phyloP scores from a whole-genome alignment of 2,113 vertebrate species.

The Colaptes auratus region DNA sequence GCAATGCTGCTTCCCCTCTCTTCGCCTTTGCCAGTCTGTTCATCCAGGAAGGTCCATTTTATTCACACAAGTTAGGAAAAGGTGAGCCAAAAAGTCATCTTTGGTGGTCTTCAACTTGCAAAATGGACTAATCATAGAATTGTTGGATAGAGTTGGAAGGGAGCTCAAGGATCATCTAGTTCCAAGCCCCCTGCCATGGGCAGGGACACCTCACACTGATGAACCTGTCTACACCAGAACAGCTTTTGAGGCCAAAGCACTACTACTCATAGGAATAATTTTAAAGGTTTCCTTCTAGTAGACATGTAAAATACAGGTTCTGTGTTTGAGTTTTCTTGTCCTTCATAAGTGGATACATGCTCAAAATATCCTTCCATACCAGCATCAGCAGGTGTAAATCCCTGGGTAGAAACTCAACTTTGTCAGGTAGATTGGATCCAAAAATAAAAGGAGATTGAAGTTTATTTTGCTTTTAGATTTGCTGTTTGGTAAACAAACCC shows the following conservation, averaged over 20 bases:
- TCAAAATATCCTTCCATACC: not conserved
- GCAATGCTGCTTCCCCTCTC: not conserved
- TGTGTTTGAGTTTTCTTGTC: not conserved
- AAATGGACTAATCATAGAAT: not conserved
- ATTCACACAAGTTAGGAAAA: not conserved
- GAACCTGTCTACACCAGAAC: not conserved
- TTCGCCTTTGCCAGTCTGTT: accelerated
- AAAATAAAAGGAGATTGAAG: not conserved
- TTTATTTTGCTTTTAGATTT: not conserved
- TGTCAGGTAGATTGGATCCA: not conserved
- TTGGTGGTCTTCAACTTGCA: not conserved
- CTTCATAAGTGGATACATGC: not conserved
- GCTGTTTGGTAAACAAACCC: not conserved
- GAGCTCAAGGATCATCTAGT: no score
- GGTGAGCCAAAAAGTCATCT: not conserved
- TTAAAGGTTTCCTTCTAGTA: not conserved
- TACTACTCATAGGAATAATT: not conserved
- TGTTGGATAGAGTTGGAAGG: no score
- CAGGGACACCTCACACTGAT: not conserved
- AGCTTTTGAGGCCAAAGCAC: not conserved
- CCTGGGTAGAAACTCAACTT: not conserved
- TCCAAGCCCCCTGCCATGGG: no score
- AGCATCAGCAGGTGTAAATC: not conserved
- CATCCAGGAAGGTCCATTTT: not conserved
- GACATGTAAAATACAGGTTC: not conserved